Evolutionary conservation across 2,888 invertebrate species (phyloP), one percentile per base, ranked within the genome.

Genomic region (Pseudococcus viburni): DNA sequence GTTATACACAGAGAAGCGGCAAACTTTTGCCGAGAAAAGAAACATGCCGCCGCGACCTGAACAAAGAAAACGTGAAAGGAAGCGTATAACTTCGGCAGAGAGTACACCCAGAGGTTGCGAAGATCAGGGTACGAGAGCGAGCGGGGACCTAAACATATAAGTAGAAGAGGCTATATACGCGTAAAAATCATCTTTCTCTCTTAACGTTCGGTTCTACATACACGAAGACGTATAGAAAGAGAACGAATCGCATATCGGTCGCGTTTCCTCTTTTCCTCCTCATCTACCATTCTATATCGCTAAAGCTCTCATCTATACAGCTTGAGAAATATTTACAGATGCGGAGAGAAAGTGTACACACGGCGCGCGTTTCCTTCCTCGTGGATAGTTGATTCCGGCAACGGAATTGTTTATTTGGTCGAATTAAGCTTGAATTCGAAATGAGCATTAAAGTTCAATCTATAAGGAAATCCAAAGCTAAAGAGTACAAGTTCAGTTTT

Each of bases 361-460:
- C 55, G 51, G 55, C 51, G 84, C 7, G 19, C 46, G 84, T 85
- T 85, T 85, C 84, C 84, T 85, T 85, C 84, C 33, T 51, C 33
- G 39, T 85, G 19, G 84, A 85, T 85, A 85, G 84, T 85, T 85
- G 84, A 85, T 85, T 85, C 55, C 84, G 84, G 51, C 84, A 51
- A 85, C 51, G 84, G 84, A 85, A 85, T 85, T 85, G 84, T 85
- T 85, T 85, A 85, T 85, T 85, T 85, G 84, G 84, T 51, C 84
- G 84, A 85, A 85, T 85, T 85, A 85, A 85, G 84, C 84, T 85
- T 85, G 84, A 85, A 85, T 85, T 85, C 84, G 48, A 85, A 85
- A 85, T 85, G 84, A 48, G 84, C 84, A 85, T 85, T 85, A 85
- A 85, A 85, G 84, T 85, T 85, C 84, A 85, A 85, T 77, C 77